Evolutionary conservation across 1,140 invertebrate genomes (phyloP).

Genomic region (Tetramorium alpestre): DNA sequence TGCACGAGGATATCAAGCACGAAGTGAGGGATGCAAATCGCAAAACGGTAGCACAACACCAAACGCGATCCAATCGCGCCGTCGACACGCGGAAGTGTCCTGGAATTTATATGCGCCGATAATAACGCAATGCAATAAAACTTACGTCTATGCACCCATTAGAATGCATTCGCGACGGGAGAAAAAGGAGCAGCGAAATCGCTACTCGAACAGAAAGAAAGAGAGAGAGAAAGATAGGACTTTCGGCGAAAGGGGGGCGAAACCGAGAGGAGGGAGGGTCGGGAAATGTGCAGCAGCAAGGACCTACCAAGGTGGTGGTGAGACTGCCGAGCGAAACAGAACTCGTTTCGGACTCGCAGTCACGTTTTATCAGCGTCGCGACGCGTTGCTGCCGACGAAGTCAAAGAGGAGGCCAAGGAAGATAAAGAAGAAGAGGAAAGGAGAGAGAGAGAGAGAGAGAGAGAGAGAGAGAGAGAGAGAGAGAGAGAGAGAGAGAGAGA

Average conservation of each 20-base stretch:
- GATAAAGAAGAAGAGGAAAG: slow-evolving; percentile 7
- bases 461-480: neutral
- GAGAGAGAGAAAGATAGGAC: slow-evolving; percentile 78
- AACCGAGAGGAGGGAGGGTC: slow-evolving; percentile 62
- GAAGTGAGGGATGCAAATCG: slow-evolving; percentile 3
- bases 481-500: neutral
- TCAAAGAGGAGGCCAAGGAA: slow-evolving; percentile 19
- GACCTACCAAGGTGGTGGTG: slow-evolving; percentile 74
- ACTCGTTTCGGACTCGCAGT: slow-evolving; percentile 77
- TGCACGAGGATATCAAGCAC: neutral
- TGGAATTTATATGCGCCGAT: slow-evolving; percentile 31
- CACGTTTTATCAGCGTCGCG: slow-evolving; percentile 70
- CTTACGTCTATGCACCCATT: slow-evolving; percentile 7
- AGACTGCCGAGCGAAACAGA: slow-evolving; percentile 80
- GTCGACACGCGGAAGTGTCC: slow-evolving; percentile 31
- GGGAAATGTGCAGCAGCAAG: slow-evolving; percentile 79
- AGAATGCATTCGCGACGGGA: slow-evolving; percentile 36
- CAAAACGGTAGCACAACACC: neutral
- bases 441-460: neutral
- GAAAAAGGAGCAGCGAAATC: slow-evolving; percentile 12
- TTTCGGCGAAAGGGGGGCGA: slow-evolving; percentile 82
- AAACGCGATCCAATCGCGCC: neutral
- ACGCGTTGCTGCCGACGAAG: slow-evolving; percentile 38
- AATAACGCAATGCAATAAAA: slow-evolving; percentile 51
- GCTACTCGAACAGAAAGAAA: slow-evolving; percentile 8